phyloP scores from a whole-genome alignment of 64 coral and sea anemone species.

The Actinia tenebrosa region DNA sequence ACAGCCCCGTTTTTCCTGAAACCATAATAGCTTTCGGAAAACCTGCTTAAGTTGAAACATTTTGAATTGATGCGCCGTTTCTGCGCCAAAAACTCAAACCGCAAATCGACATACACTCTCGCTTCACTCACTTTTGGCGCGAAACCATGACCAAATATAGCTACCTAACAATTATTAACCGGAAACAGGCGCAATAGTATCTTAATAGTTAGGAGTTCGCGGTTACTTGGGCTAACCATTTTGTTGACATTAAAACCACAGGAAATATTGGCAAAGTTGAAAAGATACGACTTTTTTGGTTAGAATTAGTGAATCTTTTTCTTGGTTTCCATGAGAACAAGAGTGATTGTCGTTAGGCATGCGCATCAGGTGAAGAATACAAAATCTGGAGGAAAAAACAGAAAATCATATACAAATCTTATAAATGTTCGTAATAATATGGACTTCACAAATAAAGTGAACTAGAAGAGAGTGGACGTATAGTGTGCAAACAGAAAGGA shows the following conservation, averaged over 20 bases:
- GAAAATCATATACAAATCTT: background rate
- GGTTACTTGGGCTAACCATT: background rate
- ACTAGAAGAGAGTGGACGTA: too few relatives aligned
- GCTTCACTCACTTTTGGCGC: slow-evolving; percentile 1
- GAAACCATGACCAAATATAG: background rate
- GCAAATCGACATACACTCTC: background rate
- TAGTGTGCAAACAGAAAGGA: too few relatives aligned
- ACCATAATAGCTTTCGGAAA: background rate
- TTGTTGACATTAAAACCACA: too few relatives aligned
- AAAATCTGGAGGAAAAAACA: background rate
- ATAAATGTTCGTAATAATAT: too few relatives aligned
- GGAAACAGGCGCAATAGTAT: background rate
- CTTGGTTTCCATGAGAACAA: background rate
- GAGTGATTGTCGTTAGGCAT: background rate
- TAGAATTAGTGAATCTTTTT: background rate
- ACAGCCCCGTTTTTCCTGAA: background rate
- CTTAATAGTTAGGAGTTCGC: too few relatives aligned
- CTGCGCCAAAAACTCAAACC: background rate
- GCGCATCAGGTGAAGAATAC: slow-evolving; percentile 9
- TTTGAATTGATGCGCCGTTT: background rate
- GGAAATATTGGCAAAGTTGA: too few relatives aligned
- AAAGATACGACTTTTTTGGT: background rate
- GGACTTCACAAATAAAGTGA: too few relatives aligned
- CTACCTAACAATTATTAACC: background rate
- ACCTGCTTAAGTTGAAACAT: background rate